phyloP scores from a whole-genome alignment of 1,140 invertebrate genomes.

The Gerris buenoi region DNA sequence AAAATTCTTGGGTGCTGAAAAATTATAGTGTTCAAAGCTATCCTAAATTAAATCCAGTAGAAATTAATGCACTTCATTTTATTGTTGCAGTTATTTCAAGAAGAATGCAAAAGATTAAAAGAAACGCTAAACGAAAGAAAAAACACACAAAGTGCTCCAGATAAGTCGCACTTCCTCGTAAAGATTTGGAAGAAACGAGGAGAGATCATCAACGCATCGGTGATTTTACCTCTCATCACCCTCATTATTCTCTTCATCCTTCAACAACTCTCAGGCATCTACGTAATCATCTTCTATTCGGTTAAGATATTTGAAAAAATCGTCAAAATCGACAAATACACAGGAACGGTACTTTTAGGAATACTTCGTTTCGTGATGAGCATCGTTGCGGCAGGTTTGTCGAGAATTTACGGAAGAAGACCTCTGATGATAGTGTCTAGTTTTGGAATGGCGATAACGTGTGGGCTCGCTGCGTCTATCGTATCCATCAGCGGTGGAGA shows the following conservation, averaged over 20 bases:
- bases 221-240: slow-evolving; percentile 37
- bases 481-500: not conserved
- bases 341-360: slow-evolving; percentile 35
- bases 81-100: slow-evolving; percentile 16
- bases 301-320: slow-evolving; percentile 38
- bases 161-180: not conserved
- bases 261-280: slow-evolving; percentile 41
- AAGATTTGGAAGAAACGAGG: slow-evolving; percentile 6
- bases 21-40: too few species aligned
- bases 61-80: too few species aligned
- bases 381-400: slow-evolving; percentile 32
- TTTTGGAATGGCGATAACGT: slow-evolving; percentile 33
- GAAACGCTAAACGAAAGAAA: slow-evolving; percentile 15
- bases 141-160: not conserved
- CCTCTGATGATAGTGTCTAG: slow-evolving; percentile 36
- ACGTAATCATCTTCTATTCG: slow-evolving; percentile 53
- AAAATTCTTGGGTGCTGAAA: too few species aligned
- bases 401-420: slow-evolving; percentile 37
- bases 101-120: slow-evolving; percentile 18
- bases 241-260: slow-evolving; percentile 35
- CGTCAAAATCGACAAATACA: slow-evolving; percentile 32
- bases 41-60: too few species aligned
- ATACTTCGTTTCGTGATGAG: slow-evolving; percentile 36
- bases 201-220: slow-evolving; percentile 23
- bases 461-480: slow-evolving; percentile 7